Percentiles rank a stretch among this genome's conserved stretches.
phyloP scores from a whole-genome alignment of 92 coral and sea anemone species.

The Pocillopora grandis region DNA sequence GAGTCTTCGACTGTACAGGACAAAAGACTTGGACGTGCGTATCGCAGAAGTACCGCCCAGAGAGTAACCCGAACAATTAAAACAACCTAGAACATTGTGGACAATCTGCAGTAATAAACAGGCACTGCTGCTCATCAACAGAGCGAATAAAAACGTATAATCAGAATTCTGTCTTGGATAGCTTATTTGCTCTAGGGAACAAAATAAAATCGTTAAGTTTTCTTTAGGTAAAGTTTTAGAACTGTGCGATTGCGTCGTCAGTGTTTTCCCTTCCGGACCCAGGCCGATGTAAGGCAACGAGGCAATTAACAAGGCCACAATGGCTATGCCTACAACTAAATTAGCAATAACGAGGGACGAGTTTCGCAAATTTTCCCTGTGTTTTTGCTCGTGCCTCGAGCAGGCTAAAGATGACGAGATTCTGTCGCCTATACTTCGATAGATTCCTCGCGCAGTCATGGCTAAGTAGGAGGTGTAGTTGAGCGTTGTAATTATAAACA shows the following conservation, averaged over 20 bases:
- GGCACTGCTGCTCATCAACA: conserved; percentile 81
- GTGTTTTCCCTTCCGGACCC: conserved; percentile 63
- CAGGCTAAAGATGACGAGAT: conserved; percentile 76
- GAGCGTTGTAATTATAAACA: conserved; percentile 75
- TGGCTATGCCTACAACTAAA: conserved; percentile 75
- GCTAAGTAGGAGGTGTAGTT: conserved; percentile 83
- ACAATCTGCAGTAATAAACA: conserved; percentile 76
- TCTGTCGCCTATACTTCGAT: conserved; percentile 75
- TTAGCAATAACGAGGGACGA: conserved; percentile 68
- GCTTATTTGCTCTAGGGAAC: conserved; percentile 77
- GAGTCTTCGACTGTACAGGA: conserved; percentile 32
- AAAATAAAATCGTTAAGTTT: conserved; percentile 22
- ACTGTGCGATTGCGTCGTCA: background rate
- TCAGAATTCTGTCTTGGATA: conserved; percentile 72
- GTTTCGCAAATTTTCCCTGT: conserved; percentile 40
- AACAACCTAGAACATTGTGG: conserved; percentile 71
- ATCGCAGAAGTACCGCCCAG: conserved; percentile 5
- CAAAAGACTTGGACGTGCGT: background rate
- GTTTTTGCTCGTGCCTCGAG: conserved; percentile 47
- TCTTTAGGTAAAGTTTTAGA: background rate
- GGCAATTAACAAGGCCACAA: conserved; percentile 75
- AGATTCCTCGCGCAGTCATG: conserved; percentile 55
- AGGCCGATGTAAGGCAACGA: conserved; percentile 86
- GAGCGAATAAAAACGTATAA: conserved; percentile 81
- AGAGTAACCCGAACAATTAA: conserved; percentile 35